Evolutionary conservation across 2,113 vertebrate genomes (phyloP).

Genomic region (Emberiza fucata): DNA sequence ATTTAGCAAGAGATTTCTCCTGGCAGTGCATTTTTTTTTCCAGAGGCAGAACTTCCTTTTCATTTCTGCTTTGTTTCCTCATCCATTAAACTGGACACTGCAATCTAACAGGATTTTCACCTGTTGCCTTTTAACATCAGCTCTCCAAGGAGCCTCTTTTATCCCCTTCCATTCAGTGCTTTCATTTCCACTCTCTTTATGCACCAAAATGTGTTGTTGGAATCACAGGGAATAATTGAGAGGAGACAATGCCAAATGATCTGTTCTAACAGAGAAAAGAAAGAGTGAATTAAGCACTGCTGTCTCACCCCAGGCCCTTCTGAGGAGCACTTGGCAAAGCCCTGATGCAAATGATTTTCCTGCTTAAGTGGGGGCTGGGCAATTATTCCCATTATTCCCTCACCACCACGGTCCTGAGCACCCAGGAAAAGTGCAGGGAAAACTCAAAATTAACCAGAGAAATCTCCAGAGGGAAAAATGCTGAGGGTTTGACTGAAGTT

Average conservation of each 20-base stretch:
- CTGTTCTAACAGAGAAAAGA: not conserved
- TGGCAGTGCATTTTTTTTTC: not conserved
- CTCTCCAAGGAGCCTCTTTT: conserved; percentile 19
- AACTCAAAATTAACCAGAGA: not conserved
- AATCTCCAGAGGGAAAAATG: not conserved
- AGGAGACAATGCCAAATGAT: not conserved
- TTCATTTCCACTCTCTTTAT: not conserved
- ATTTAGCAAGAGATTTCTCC: not conserved
- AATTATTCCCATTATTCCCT: not conserved
- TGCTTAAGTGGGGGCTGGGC: not conserved
- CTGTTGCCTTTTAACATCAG: not conserved
- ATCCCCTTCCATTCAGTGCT: not conserved
- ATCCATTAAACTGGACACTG: not conserved
- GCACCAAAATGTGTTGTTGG: not conserved
- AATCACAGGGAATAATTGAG: not conserved
- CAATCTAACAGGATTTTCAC: conserved; percentile 14
- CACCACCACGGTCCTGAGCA: not conserved
- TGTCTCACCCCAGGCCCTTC: not conserved
- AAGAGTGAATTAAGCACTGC: not conserved
- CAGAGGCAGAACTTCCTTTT: not conserved
- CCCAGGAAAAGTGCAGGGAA: not conserved
- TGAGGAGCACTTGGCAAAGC: not conserved
- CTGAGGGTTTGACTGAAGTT: not conserved
- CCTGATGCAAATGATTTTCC: not conserved
- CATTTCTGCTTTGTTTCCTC: conserved; percentile 9